Evolutionary conservation across 2,797 vertebrate species (phyloP), one percentile per base, ranked within the genome.

Genomic region (Megaceryle alcyon): DNA sequence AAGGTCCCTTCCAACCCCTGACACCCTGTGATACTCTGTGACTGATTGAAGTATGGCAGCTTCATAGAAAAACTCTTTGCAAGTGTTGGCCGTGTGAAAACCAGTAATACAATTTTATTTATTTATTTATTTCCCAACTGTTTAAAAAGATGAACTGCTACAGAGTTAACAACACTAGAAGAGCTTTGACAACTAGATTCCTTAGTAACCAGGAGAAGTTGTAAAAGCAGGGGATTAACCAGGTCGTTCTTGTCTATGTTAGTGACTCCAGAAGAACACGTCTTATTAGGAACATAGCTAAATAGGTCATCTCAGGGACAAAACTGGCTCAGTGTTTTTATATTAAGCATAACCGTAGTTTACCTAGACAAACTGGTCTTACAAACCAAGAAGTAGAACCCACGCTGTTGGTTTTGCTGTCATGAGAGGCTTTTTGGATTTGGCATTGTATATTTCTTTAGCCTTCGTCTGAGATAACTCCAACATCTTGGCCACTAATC

Each of bases 61-160:
- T 76, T 94, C 93, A 73, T 86, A 87, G 92, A 78, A 90, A 92
- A 92, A 46, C 63, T 78, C 57, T 86, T 94, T 87, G 89, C 82
- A 95, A 93, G 90, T 51, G n/a, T 94, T 95, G 85, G 60, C 59
- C n/a, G 19, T 94, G 68, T 73, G 81, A 87, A 96, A 66, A 84
- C 76, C 53, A 37, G 31, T 23, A 64, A 88, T 92, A 61, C n/a
- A 61, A 95, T 66, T 94, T 65, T 86, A 91, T 85, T 95, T 59
- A 92, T 84, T 64, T 82, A 59, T 57, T 87, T 83, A 53, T 86
- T 94, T 95, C 59, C 11, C 66, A 79, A 44, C 64, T 69, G 29
- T 49, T 84, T 87, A 48, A 68, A 59, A 90, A 77, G 66, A 43
- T 66, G 9, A 76, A 63, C 59, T 88, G 19, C 63, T 72, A 76